Evolutionary conservation across 2,888 invertebrate genomes (phyloP).

Genomic region (Habroteleia sp.): DNA sequence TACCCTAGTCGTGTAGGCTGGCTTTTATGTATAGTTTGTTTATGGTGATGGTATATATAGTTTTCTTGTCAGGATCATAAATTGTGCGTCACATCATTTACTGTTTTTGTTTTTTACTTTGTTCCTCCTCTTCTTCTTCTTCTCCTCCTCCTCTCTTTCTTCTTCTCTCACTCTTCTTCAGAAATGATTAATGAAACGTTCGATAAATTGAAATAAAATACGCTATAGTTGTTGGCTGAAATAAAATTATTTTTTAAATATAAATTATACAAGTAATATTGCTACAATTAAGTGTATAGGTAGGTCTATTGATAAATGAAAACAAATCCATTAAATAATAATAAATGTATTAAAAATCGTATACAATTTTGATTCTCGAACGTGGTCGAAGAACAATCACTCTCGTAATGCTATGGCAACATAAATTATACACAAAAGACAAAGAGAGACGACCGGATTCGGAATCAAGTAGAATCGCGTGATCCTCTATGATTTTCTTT

Average conservation of each 20-base stretch:
- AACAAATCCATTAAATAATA: conserved; percentile 75
- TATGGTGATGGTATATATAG: conserved; percentile 72
- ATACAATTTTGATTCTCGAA: conserved; percentile 79
- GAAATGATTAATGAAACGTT: conserved; percentile 62
- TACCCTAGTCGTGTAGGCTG: conserved; percentile 66
- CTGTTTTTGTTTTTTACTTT: conserved; percentile 59
- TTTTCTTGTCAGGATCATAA: conserved; percentile 68
- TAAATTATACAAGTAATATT: too few relatives aligned
- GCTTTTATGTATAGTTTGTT: conserved; percentile 72
- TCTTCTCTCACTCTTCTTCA: conserved; percentile 30
- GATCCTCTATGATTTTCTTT: conserved; percentile 35
- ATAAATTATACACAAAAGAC: conserved; percentile 68
- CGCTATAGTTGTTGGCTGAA: conserved; percentile 19
- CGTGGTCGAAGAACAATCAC: conserved; percentile 69
- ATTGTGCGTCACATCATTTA: conserved; percentile 66
- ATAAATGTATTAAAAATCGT: conserved; percentile 80
- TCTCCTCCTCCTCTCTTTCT: too few relatives aligned
- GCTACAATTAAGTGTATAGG: too few relatives aligned
- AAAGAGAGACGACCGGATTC: conserved; percentile 64
- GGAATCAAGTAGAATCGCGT: conserved; percentile 55
- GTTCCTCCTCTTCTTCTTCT: conserved; percentile 1
- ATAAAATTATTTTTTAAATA: too few relatives aligned
- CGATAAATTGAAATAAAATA: conserved; percentile 64
- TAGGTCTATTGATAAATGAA: conserved; percentile 39
- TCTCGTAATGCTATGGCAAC: conserved; percentile 74